These are phyloP conservation scores for Leuciscus waleckii DNA, from an alignment of 2,797 vertebrate genomes.

Conservation along the genomic window DNA sequence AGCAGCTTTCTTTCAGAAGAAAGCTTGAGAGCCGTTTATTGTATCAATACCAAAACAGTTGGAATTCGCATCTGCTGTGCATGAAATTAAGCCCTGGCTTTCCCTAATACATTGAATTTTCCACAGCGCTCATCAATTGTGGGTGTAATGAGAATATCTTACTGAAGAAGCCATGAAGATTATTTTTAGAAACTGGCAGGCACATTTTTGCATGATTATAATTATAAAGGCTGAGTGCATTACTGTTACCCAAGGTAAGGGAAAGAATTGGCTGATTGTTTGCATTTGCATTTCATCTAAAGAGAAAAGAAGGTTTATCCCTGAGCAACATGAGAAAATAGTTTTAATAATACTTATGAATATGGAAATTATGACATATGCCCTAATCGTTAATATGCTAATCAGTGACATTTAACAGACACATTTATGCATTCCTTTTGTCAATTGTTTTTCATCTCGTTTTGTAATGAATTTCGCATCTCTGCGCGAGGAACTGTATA, in stretches of 20 bases:
- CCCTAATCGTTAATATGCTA: conserved; percentile 66
- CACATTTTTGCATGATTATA: conserved; percentile 55
- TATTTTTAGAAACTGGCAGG: conserved; percentile 57
- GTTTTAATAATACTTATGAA: conserved; percentile 60
- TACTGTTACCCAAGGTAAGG: conserved; percentile 38
- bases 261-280: conserved; percentile 42
- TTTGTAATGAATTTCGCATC: conserved; percentile 55
- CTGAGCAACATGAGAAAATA: conserved; percentile 48
- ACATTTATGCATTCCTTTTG: conserved; percentile 54
- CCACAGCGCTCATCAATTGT: conserved; percentile 71
- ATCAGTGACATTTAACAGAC: conserved; percentile 65
- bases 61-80: conserved; percentile 64
- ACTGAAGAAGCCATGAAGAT: conserved; percentile 67
- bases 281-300: conserved; percentile 56
- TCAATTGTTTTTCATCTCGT: conserved; percentile 47
- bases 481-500: conserved; percentile 56
- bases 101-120: conserved; percentile 72
- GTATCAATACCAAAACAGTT: conserved; percentile 53
- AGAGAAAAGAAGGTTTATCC: conserved; percentile 48
- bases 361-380: conserved; percentile 65
- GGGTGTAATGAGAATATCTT: conserved; percentile 69
- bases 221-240: conserved; percentile 51
- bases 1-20: conserved; percentile 41
- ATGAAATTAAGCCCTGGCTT: conserved; percentile 72
- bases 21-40: conserved; percentile 35